phyloP scores from a whole-genome alignment of 1,140 invertebrate species.

The Colletes latitarsis region DNA sequence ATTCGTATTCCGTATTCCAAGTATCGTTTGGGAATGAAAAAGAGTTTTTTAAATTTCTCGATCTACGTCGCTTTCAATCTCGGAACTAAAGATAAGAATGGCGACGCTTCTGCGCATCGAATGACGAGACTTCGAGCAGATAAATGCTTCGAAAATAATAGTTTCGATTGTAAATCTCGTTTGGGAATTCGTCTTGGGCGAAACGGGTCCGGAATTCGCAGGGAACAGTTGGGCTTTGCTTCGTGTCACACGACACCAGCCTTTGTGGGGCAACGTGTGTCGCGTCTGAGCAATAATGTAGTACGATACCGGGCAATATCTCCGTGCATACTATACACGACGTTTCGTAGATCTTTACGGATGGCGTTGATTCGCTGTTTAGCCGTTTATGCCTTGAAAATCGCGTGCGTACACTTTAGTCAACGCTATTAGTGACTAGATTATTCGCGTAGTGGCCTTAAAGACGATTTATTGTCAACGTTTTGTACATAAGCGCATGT shows the following conservation, averaged over 20 bases:
- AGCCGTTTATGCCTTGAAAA: constrained; percentile 54
- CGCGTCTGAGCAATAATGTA: background rate
- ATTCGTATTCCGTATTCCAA: too few relatives aligned
- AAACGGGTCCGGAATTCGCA: background rate
- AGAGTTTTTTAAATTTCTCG: too few relatives aligned
- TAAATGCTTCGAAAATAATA: too few relatives aligned
- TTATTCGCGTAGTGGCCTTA: constrained; percentile 4
- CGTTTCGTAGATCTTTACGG: background rate
- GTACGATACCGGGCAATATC: background rate
- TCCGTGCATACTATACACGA: background rate
- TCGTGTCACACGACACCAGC: background rate
- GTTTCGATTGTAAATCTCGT: background rate
- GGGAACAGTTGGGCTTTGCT: constrained; percentile 2
- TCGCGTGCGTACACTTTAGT: constrained; percentile 43
- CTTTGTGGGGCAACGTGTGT: background rate
- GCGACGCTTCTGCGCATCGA: too few relatives aligned
- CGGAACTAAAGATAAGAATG: too few relatives aligned
- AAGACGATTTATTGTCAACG: constrained; percentile 7
- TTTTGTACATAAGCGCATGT: constrained; percentile 60
- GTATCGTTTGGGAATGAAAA: too few relatives aligned
- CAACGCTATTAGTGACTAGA: constrained; percentile 35
- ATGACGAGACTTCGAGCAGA: too few relatives aligned
- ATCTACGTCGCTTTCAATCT: too few relatives aligned
- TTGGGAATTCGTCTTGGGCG: background rate
- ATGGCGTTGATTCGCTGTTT: constrained; percentile 28